These are phyloP conservation scores for Silvanus unidentatus DNA, from an alignment of 2,888 invertebrate genomes.

Conservation along the genomic window DNA sequence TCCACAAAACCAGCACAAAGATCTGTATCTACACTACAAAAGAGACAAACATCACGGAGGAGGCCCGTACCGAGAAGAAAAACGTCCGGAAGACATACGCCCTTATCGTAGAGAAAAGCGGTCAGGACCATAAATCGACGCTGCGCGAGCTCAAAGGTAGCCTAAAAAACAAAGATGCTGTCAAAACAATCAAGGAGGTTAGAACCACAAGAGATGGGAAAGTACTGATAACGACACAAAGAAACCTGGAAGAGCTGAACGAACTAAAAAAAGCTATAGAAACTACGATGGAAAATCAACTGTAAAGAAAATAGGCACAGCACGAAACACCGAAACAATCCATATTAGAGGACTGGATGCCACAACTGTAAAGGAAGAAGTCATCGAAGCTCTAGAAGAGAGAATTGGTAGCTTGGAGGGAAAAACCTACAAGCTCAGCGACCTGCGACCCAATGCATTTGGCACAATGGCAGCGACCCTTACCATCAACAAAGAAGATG, in stretches of 20 bases:
- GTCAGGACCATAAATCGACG: not conserved
- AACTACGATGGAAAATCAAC: not conserved
- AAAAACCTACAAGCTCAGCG: not conserved
- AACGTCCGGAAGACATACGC: not conserved
- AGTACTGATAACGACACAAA: not conserved
- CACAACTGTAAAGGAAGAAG: not conserved
- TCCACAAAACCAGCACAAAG: not conserved
- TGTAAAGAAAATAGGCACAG: not conserved
- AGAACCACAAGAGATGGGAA: constrained; percentile 3
- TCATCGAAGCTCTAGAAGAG: not conserved
- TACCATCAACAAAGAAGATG: not conserved
- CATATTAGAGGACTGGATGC: not conserved
- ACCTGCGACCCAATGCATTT: not conserved
- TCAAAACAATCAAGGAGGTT: not conserved
- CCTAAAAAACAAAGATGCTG: not conserved
- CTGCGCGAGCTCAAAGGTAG: not conserved
- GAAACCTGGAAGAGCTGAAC: no score
- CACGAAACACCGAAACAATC: not conserved
- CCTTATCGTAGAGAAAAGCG: not conserved
- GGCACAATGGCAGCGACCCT: not conserved
- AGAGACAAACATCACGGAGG: not conserved
- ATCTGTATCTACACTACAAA: not conserved
- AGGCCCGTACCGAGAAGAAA: not conserved
- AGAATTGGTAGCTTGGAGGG: not conserved
- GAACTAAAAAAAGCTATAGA: no score